These are phyloP conservation scores for Heterochromis multidens DNA, from an alignment of 2,113 vertebrate species.

Conservation along the genomic window DNA sequence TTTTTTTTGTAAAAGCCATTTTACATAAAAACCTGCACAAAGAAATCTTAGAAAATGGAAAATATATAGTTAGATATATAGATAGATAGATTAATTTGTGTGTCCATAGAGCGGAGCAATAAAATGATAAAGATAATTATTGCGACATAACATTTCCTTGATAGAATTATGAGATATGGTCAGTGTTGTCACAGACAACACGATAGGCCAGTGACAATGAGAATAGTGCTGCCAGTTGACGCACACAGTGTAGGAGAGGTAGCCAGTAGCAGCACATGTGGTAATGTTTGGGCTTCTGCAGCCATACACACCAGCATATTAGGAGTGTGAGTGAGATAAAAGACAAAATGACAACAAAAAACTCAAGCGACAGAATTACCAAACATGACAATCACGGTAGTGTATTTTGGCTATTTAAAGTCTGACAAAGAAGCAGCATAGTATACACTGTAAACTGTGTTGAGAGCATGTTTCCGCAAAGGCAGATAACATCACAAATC, in stretches of 20 bases:
- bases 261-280: fast-evolving
- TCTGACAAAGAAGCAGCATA: not conserved
- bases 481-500: not conserved
- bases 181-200: too few species aligned
- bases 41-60: too few species aligned
- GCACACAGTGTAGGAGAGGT: not conserved
- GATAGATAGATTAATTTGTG: too few species aligned
- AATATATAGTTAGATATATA: too few species aligned
- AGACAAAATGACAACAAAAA: not conserved
- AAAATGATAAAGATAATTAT: too few species aligned
- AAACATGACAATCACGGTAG: not conserved
- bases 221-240: too few species aligned
- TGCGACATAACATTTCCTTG: too few species aligned
- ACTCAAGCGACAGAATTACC: not conserved
- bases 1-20: too few species aligned
- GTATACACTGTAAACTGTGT: not conserved
- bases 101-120: too few species aligned
- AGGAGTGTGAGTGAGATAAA: not conserved
- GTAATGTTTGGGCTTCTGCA: not conserved
- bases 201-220: too few species aligned
- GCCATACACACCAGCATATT: not conserved
- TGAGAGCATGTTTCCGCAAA: not conserved
- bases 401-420: not conserved
- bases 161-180: too few species aligned
- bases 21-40: too few species aligned